Base-by-base conservation (phyloP, 2,113 vertebrate species). In the Labrus mixtus region DNA sequence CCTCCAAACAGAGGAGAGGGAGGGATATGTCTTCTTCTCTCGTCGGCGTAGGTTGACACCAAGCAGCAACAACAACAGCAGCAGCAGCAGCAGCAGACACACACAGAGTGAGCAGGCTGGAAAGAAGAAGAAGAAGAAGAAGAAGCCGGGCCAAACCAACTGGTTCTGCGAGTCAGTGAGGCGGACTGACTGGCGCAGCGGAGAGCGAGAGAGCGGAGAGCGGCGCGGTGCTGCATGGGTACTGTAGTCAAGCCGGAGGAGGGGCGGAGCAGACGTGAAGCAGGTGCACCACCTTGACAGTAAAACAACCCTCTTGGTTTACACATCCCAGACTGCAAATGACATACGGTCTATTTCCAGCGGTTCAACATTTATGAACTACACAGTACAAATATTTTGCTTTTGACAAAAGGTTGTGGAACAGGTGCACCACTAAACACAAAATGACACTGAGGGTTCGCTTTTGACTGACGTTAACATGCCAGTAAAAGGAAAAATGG, bases 31-130 rank as follows among this genome's bases (percentile, higher is more conserved):
- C 91, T 93, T 89, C 89, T 89, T 77, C 82, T 81, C 67, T 77
- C 80, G 68, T 84, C 91, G 91, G 92, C 83, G 93, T 90, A 94
- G 94, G 94, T 93, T 94, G 94, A 94, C 93, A 93, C 93, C 89
- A 93, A 92, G 92, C 93, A 90, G 91, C 93, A 91, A 81, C 88
- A 91, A 65, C 87, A 75, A 62, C 84, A 59, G 73, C 82, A 23
- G 43, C 43, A 46, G 45, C 61, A 46, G 45, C 61, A 20, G 53
- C 53, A 5, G 36, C 12, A 13, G n/a, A 19, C 50, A 39, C 63
- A 56, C 68, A 48, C 90, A 88, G 90, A 81, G 64, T 6, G 76
- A 82, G 93, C 84, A 93, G 91, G 92, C 90, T 93, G 91, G 90
- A 87, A 45, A 51, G 46, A 39, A 64, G 64, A 33, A 76, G 46